These are phyloP conservation scores for Sitta carolinensis DNA, from an alignment of 2,797 vertebrate species.

Conservation along the genomic window DNA sequence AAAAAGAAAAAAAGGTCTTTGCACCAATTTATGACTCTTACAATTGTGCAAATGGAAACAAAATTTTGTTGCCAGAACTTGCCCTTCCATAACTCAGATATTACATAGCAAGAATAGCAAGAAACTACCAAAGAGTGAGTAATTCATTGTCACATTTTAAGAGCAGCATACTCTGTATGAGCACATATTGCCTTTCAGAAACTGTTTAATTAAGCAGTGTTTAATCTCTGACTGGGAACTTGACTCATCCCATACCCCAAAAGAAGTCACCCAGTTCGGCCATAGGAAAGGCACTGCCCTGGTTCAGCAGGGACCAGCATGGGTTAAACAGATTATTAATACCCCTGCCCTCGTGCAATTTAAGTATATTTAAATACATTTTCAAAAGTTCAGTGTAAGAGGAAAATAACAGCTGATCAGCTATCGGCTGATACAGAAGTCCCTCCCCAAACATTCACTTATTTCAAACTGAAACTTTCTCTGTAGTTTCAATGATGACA, in stretches of 20 bases:
- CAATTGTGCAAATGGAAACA: conserved; percentile 31
- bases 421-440: neutral
- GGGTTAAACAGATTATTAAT: neutral
- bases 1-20: neutral
- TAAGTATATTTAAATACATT: neutral
- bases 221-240: neutral
- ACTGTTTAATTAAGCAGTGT: neutral
- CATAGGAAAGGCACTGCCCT: neutral
- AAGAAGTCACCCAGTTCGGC: neutral
- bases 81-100: neutral
- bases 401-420: neutral
- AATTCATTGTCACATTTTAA: neutral
- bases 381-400: neutral
- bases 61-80: conserved; percentile 17
- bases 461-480: neutral
- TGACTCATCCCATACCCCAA: neutral
- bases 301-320: neutral
- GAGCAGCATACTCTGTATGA: neutral
- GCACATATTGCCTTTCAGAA: neutral
- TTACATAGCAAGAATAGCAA: neutral
- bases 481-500: neutral
- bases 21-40: neutral
- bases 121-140: neutral
- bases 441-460: neutral
- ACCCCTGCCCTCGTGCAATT: neutral